phyloP scores from a whole-genome alignment of 2,888 invertebrate genomes.

The Yponomeuta sedellus region DNA sequence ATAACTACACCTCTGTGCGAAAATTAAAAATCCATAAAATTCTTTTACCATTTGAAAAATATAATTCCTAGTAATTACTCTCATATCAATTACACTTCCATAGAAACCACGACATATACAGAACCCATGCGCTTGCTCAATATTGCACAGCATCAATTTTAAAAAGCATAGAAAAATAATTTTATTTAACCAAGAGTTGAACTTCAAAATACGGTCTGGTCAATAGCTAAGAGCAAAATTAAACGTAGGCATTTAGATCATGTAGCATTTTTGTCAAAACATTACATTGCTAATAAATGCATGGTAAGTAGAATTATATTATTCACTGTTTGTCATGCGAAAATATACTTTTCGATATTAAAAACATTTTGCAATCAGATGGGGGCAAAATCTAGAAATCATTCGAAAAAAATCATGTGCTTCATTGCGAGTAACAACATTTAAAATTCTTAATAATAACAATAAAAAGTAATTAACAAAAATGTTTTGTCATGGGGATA shows the following conservation, averaged over 20 bases:
- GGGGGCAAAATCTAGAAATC: constrained; percentile 22
- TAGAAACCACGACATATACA: constrained; percentile 39
- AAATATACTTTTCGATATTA: background rate
- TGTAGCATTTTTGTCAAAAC: background rate
- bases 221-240: constrained; percentile 4
- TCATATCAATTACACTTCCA: constrained; percentile 49
- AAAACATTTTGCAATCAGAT: background rate
- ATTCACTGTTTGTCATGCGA: background rate
- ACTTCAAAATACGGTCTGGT: constrained; percentile 16
- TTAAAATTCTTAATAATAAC: constrained; percentile 74
- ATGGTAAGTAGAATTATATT: background rate
- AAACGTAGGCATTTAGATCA: constrained; percentile 1
- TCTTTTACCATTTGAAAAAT: constrained; percentile 34
- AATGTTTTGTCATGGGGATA: constrained; percentile 46
- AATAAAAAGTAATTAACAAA: constrained; percentile 72
- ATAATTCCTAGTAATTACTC: constrained; percentile 46
- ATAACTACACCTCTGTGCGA: constrained; percentile 25
- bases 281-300: background rate
- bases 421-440: constrained; percentile 67
- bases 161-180: constrained; percentile 52
- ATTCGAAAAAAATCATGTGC: constrained; percentile 31
- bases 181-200: constrained; percentile 24
- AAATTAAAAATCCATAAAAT: constrained; percentile 43
- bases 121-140: constrained; percentile 49
- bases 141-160: constrained; percentile 63